Conservation (phyloP, 2,888 invertebrate genomes). For the Aphrophora alni region DNA sequence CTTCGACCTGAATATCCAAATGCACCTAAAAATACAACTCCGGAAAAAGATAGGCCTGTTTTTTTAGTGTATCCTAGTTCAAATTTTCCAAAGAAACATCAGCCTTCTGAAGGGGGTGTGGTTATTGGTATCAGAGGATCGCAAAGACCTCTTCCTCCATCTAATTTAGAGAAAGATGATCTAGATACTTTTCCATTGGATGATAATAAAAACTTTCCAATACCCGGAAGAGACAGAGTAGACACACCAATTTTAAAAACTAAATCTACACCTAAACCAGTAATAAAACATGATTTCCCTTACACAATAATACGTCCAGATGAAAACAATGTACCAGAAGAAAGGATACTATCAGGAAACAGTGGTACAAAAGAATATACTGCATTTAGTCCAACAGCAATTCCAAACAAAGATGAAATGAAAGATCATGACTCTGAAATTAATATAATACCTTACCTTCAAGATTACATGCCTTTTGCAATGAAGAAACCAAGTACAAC, state of each 20-base stretch:
- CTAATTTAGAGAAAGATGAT: slow-evolving; percentile 46
- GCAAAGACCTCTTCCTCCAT: slow-evolving; percentile 59
- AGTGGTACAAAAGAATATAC: slow-evolving; percentile 48
- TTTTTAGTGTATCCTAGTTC: slow-evolving; percentile 67
- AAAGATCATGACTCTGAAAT: slow-evolving; percentile 54
- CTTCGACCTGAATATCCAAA: slow-evolving; percentile 15
- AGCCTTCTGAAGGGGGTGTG: slow-evolving; percentile 60
- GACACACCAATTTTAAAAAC: slow-evolving; percentile 59
- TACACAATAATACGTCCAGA: slow-evolving; percentile 69
- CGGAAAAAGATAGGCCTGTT: slow-evolving; percentile 58
- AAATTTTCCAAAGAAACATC: slow-evolving; percentile 50
- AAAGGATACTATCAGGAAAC: slow-evolving; percentile 41
- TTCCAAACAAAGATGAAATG: slow-evolving; percentile 43
- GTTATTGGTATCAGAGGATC: slow-evolving; percentile 65
- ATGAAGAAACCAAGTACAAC: slow-evolving; percentile 53
- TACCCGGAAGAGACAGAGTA: slow-evolving; percentile 56
- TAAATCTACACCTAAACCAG: slow-evolving; percentile 54
- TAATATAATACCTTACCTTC: slow-evolving; percentile 59
- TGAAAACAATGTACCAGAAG: slow-evolving; percentile 56
- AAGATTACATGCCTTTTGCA: slow-evolving; percentile 59
- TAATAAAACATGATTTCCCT: slow-evolving; percentile 66
- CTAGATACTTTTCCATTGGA: slow-evolving; percentile 49
- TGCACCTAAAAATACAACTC: slow-evolving; percentile 22
- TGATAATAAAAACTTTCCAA: slow-evolving; percentile 60
- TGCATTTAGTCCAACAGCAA: slow-evolving; percentile 49